Evolutionary conservation across 2,797 vertebrate genomes (phyloP).

Genomic region (Perodicticus potto): DNA sequence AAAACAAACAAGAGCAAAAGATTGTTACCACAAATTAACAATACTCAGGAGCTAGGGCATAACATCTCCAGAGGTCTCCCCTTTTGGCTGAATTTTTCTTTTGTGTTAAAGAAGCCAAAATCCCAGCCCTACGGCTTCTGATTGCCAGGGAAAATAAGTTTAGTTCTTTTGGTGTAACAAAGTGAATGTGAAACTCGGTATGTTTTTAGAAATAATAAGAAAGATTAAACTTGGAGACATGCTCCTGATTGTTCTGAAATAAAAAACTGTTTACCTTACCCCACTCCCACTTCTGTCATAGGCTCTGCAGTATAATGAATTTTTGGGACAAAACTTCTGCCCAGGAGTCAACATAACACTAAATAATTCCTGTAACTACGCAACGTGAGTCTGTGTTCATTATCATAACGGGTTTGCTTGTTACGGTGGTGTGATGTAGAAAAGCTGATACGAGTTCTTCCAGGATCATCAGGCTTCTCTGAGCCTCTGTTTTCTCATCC

Average conservation of each 20-base stretch:
- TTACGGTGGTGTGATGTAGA: neutral
- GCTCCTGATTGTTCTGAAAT: constrained; percentile 45
- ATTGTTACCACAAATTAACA: neutral
- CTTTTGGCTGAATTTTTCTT: neutral
- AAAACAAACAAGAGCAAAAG: constrained; percentile 23
- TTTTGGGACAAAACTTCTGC: constrained; percentile 87
- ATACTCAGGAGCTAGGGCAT: neutral
- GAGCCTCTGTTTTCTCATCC: neutral
- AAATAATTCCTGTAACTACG: neutral
- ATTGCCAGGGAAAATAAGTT: neutral
- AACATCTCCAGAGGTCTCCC: neutral
- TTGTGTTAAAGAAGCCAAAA: neutral
- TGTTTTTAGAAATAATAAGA: constrained; percentile 46
- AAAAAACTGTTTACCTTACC: neutral
- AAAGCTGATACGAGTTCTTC: neutral
- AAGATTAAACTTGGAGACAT: neutral
- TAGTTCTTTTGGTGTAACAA: neutral
- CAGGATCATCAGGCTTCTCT: neutral
- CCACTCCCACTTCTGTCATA: constrained; percentile 73
- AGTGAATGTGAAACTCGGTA: neutral
- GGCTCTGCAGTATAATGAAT: constrained; percentile 95
- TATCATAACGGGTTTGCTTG: neutral
- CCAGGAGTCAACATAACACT: neutral
- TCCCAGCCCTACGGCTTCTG: neutral
- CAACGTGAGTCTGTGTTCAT: constrained; percentile 60